A percentile compares a stretch with the other conserved stretches of the same genome.
Conservation (phyloP, 2,113 vertebrate species). For the Meriones unguiculatus region DNA sequence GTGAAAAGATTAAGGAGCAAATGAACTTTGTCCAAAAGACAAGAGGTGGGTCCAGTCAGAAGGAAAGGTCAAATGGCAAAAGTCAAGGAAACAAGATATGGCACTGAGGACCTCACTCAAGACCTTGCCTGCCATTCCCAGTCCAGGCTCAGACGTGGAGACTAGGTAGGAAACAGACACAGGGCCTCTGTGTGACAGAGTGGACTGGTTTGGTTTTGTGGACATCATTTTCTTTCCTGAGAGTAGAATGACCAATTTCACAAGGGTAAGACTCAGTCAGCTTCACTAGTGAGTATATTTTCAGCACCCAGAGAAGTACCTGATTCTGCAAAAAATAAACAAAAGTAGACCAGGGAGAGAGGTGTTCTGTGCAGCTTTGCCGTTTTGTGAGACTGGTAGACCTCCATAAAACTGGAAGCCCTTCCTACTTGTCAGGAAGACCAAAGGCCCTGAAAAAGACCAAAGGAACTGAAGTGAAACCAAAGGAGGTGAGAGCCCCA, state of each 20-base stretch:
- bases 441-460: not conserved
- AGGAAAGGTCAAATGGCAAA: not conserved
- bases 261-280: not conserved
- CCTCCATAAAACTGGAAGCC: not conserved
- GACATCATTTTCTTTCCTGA: not conserved
- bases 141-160: not conserved
- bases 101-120: not conserved
- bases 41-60: not conserved
- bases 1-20: not conserved
- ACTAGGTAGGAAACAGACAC: not conserved
- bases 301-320: not conserved
- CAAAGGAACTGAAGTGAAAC: not conserved
- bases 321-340: not conserved
- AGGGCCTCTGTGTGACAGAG: too few relatives aligned
- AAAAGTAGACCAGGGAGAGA: not conserved
- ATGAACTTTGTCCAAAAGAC: not conserved
- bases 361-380: not conserved
- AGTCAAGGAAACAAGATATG: too few relatives aligned
- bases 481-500: not conserved
- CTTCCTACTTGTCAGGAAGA: not conserved
- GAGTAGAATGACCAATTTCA: not conserved
- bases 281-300: not conserved
- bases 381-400: not conserved
- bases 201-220: not conserved
- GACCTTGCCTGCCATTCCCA: not conserved